These are phyloP conservation scores for Danio jaintianensis DNA, from an alignment of 2,797 vertebrate species.

Conservation along the genomic window DNA sequence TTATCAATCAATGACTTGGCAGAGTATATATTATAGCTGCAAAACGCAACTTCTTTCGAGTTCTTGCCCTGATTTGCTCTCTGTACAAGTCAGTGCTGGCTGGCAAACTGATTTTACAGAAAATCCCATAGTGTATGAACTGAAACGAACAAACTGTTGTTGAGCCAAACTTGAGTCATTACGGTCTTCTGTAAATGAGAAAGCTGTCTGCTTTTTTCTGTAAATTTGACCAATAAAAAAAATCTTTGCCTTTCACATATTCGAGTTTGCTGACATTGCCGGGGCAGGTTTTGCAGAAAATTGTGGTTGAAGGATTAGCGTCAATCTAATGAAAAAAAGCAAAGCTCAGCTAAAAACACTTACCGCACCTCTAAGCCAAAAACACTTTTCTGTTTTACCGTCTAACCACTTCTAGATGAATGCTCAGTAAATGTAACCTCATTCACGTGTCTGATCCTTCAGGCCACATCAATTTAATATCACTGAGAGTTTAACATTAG, in stretches of 20 bases:
- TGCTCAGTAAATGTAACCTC: not conserved
- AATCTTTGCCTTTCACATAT: not conserved
- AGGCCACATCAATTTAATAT: conserved; percentile 6
- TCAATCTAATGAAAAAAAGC: not conserved
- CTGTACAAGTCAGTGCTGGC: too few species aligned
- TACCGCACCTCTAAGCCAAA: not conserved
- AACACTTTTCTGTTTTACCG: not conserved
- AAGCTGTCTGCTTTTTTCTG: not conserved
- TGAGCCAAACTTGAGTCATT: not conserved
- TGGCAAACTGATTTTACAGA: too few species aligned
- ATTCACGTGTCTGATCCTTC: not conserved
- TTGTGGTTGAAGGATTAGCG: not conserved
- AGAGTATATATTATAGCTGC: not conserved
- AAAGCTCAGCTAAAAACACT: not conserved
- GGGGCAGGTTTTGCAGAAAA: not conserved
- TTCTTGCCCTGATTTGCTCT: too few species aligned
- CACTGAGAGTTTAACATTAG: not conserved
- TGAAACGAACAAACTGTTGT: not conserved
- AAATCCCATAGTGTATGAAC: not conserved
- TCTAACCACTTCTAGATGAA: not conserved
- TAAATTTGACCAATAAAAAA: not conserved
- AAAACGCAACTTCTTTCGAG: too few species aligned
- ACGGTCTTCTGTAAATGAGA: not conserved
- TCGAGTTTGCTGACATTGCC: not conserved
- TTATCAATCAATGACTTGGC: not conserved